These are phyloP conservation scores for Aphrophora alni DNA, from an alignment of 2,888 invertebrate genomes.

Conservation along the genomic window DNA sequence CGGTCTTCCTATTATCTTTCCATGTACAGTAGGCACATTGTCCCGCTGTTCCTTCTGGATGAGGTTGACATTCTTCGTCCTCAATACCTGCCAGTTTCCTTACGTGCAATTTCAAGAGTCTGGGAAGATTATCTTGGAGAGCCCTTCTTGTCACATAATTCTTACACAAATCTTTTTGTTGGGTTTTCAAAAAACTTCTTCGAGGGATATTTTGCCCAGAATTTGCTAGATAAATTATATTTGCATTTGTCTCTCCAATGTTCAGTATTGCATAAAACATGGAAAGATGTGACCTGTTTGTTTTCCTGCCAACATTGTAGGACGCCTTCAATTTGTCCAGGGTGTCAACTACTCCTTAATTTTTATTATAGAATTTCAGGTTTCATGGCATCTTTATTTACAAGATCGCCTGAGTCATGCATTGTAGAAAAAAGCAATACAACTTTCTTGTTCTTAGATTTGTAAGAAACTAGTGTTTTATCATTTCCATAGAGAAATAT, in stretches of 20 bases:
- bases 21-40: neutral
- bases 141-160: neutral
- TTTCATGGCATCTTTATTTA: neutral
- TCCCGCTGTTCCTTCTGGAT: neutral
- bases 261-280: neutral
- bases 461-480: constrained; percentile 14
- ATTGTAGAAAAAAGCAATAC: neutral
- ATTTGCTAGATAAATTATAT: neutral
- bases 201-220: neutral
- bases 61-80: neutral
- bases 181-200: neutral
- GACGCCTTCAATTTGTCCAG: neutral
- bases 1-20: neutral
- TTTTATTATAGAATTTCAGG: neutral
- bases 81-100: neutral
- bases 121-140: neutral
- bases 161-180: neutral
- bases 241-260: neutral
- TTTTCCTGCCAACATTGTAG: constrained; percentile 4
- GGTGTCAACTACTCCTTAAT: neutral
- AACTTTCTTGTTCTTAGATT: neutral
- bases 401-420: neutral
- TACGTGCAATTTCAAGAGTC: neutral
- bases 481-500: neutral
- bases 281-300: neutral